These are phyloP conservation scores for Pseudeuparius sepicola DNA, from an alignment of 2,888 invertebrate genomes.

Conservation along the genomic window DNA sequence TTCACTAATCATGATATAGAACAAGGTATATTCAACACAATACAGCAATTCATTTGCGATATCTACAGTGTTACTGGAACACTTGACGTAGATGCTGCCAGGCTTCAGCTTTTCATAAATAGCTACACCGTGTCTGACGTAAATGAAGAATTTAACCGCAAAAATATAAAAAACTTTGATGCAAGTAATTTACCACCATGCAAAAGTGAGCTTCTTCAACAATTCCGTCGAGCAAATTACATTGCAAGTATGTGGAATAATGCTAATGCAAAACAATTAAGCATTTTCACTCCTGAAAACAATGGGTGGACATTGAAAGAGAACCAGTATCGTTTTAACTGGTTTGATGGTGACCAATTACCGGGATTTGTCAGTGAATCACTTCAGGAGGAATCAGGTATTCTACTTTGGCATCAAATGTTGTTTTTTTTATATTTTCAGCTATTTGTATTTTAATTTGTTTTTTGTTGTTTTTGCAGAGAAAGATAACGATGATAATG, in stretches of 20 bases:
- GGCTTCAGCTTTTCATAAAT: slow-evolving; percentile 23
- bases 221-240: slow-evolving; percentile 21
- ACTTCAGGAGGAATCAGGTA: too few relatives aligned
- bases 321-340: slow-evolving; percentile 13
- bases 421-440: slow-evolving; percentile 1
- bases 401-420: slow-evolving; percentile 4
- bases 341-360: slow-evolving; percentile 7
- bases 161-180: slow-evolving; percentile 17
- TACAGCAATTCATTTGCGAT: slow-evolving; percentile 18
- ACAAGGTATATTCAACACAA: slow-evolving; percentile 14
- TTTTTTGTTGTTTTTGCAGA: slow-evolving; percentile 13
- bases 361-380: slow-evolving; percentile 3
- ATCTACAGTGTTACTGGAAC: slow-evolving; percentile 26
- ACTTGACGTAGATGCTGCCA: slow-evolving; percentile 23
- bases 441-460: slow-evolving; percentile 5
- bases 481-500: slow-evolving; percentile 9
- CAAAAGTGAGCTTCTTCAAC: slow-evolving; percentile 20
- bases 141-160: slow-evolving; percentile 12
- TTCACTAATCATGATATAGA: slow-evolving; percentile 8
- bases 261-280: slow-evolving; percentile 18
- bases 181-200: slow-evolving; percentile 22
- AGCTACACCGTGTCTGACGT: slow-evolving; percentile 21
- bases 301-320: slow-evolving; percentile 19
- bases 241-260: slow-evolving; percentile 21
- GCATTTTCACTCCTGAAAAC: slow-evolving; percentile 17